Base-by-base conservation (phyloP, 2,888 invertebrate genomes). In the Alcis repandata region DNA sequence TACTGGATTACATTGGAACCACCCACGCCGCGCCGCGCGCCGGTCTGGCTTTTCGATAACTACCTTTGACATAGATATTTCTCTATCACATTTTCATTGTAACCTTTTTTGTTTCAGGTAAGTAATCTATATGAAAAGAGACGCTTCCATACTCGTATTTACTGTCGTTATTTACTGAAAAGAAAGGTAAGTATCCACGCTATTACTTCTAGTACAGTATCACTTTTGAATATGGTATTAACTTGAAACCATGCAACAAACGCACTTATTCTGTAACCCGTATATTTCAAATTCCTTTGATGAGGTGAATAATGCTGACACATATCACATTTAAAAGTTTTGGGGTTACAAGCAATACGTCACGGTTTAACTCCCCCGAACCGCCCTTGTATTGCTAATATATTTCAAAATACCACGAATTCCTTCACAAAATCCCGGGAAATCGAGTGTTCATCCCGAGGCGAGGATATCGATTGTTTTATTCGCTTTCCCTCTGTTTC, bases 31-130 rank as follows among this genome's bases (percentile, higher is more conserved):
- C 27, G 27, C 27, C n/a, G n/a, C n/a, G n/a, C n/a, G n/a, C n/a
- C n/a, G 27, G 27, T 6, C 27, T 27, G 3, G 27, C 27, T 27
- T 27, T 2, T 27, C 27, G 27, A 27, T 4, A 27, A 27, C 27
- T 27, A 27, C 6, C 27, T 4, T 27, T 27, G 27, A 27, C 27
- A 27, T 27, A 27, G 27, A 27, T 27, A 4, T 27, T 27, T 3
- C 6, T 4, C 6, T 38, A 6, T 3, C 9, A 20, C 11, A 20
- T 11, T 43, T 19, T 38, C 19, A 36, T 20, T 20, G 19, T 51
- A 36, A 36, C 20, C 17, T 69, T 58, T 48, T 75, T 79, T 79
- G 77, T 82, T 82, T 59, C 80, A 82, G 82, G 82, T 82, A 77
- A 80, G 82, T 59, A 32, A 20, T 48, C 46, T 1, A 27, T 7